Evolutionary conservation across 92 coral and sea anemone species (phyloP).

Genomic region (Phenganax subtilis): DNA sequence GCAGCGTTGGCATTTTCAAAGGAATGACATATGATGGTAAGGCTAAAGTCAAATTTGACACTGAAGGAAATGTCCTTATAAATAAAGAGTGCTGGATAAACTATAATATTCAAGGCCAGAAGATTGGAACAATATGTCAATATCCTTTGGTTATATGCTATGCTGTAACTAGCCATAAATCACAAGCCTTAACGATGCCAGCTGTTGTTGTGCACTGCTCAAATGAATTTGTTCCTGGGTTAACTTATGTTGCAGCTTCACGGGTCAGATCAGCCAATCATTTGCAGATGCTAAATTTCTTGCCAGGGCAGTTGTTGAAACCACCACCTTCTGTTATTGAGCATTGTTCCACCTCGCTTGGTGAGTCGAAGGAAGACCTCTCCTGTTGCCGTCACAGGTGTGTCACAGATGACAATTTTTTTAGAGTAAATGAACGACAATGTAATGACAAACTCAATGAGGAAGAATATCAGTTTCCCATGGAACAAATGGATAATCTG

Average conservation of each 20-base stretch:
- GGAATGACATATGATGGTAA: background rate
- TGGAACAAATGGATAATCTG: slow-evolving; percentile 9
- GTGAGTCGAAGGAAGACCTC: background rate
- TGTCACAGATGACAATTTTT: slow-evolving; percentile 11
- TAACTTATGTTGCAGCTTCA: background rate
- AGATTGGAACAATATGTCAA: slow-evolving; percentile 13
- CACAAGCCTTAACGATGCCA: background rate
- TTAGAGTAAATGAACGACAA: background rate
- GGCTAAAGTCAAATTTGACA: background rate
- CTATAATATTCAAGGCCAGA: slow-evolving; percentile 20
- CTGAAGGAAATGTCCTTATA: slow-evolving; percentile 9
- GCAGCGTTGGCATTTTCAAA: slow-evolving; percentile 4
- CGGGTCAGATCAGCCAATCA: background rate
- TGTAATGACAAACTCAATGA: background rate
- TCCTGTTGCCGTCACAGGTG: slow-evolving; percentile 16
- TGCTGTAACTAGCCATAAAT: background rate
- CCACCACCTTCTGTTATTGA: slow-evolving; percentile 15
- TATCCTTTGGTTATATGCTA: background rate
- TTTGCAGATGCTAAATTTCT: background rate
- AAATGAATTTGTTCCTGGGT: background rate
- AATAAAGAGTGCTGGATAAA: slow-evolving; percentile 31
- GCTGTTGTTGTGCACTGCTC: background rate
- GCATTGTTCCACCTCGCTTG: slow-evolving; percentile 14
- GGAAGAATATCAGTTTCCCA: background rate
- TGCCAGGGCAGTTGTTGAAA: slow-evolving; percentile 19